These are phyloP conservation scores for Oscheius sp. DNA, from an alignment of 2,888 invertebrate genomes.

Conservation along the genomic window DNA sequence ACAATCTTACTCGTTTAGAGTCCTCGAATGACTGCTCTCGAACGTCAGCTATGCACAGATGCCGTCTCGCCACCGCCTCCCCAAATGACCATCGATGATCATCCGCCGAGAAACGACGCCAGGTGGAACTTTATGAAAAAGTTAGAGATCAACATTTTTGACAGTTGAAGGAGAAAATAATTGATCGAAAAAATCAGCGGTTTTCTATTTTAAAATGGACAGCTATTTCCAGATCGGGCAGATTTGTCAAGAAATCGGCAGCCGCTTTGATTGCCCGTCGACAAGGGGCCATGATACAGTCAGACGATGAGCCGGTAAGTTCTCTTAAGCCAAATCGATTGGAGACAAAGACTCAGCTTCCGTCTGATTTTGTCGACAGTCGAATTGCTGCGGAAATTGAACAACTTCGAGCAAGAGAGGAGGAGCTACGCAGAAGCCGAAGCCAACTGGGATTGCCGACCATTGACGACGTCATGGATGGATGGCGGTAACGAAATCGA, in stretches of 20 bases:
- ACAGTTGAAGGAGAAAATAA: constrained; percentile 1
- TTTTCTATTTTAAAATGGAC: not conserved
- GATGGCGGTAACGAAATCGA: constrained; percentile 5
- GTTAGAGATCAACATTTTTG: constrained; percentile 12
- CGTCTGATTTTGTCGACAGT: constrained; percentile 55
- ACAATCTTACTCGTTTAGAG: constrained; percentile 11
- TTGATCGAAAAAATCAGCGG: not conserved
- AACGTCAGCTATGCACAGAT: constrained; percentile 37
- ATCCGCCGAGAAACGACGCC: constrained; percentile 19
- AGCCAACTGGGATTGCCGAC: constrained; percentile 56
- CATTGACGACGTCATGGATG: constrained; percentile 31
- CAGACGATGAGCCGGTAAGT: constrained; percentile 19
- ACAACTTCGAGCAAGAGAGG: constrained; percentile 76
- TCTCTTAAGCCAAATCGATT: not conserved
- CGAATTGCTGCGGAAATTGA: constrained; percentile 74
- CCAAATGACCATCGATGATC: constrained; percentile 28
- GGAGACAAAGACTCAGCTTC: constrained; percentile 38
- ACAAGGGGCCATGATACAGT: constrained; percentile 45
- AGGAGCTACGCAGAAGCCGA: constrained; percentile 75
- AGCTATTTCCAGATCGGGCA: constrained; percentile 36
- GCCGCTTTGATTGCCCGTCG: constrained; percentile 61
- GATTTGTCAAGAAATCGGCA: constrained; percentile 64
- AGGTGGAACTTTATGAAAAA: constrained; percentile 35
- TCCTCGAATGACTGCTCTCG: constrained; percentile 33
- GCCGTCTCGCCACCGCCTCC: constrained; percentile 2